Evolutionary conservation across 2,888 invertebrate species (phyloP).

Genomic region (Nipponacmea schrenckii): DNA sequence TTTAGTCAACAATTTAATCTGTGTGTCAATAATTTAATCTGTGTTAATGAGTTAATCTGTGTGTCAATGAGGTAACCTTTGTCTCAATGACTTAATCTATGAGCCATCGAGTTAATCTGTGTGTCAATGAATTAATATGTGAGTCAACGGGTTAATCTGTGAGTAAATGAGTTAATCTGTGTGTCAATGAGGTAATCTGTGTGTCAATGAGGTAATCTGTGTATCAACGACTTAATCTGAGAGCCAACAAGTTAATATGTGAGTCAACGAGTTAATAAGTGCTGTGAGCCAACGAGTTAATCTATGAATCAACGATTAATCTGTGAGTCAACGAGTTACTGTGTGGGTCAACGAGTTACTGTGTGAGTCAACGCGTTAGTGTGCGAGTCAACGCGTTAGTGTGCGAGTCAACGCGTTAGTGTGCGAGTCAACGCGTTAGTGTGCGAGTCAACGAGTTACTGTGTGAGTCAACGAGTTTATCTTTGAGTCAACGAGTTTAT

Average conservation of each 20-base stretch:
- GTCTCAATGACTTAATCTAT: too few relatives aligned
- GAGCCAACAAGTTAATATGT: neutral
- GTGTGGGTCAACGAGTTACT: neutral
- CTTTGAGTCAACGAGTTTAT: slow-evolving; percentile 10
- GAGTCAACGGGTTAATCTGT: neutral
- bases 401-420: neutral
- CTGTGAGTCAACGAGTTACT: neutral
- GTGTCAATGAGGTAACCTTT: too few relatives aligned
- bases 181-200: slow-evolving; percentile 1
- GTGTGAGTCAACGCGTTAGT: neutral
- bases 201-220: slow-evolving; percentile 5
- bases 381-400: too few relatives aligned
- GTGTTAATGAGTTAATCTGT: neutral
- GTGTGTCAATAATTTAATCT: neutral
- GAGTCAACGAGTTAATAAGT: neutral
- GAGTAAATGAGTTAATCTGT: slow-evolving; percentile 1
- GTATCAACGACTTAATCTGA: neutral
- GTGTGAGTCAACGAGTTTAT: slow-evolving; percentile 1
- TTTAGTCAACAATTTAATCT: neutral
- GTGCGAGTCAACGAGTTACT: slow-evolving; percentile 5
- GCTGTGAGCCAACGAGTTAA: too few relatives aligned
- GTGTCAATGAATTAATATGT: neutral
- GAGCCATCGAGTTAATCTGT: neutral
- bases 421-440: slow-evolving; percentile 2
- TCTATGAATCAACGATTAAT: too few relatives aligned